Evolutionary conservation across 92 coral and sea anemone species (phyloP), one percentile per base, ranked within the genome.

Genomic region (Actinostola sp.): DNA sequence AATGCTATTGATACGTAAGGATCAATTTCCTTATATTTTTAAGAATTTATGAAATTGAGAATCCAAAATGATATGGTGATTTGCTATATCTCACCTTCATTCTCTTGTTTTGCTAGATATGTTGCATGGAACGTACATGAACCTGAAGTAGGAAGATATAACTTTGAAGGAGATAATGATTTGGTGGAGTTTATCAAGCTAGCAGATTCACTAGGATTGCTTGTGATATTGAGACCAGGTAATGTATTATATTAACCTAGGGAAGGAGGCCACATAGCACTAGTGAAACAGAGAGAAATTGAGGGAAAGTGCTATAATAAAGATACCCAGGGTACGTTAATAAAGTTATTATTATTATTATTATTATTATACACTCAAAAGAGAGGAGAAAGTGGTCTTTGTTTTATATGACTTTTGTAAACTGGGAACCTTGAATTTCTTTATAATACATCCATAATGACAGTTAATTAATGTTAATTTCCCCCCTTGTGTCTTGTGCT

Each of bases 51-150:
- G 15, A 49, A 6, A 49, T 49, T 41, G 8, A 41, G 46, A 15
- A 6, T 3, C 25, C 20, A 2, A 20, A 53, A 53, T n/a, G n/a
- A n/a, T n/a, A n/a, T n/a, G n/a, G n/a, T n/a, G n/a, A n/a, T n/a
- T n/a, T n/a, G n/a, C n/a, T n/a, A n/a, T n/a, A n/a, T n/a, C n/a
- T n/a, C n/a, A 20, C 4, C n/a, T 49, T 49, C 5, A 5, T 49
- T n/a, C n/a, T 10, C 5, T 53, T 10, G 2, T 53, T 57, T 28
- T 57, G n/a, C 5, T 36, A 92, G 98, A 51, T 93, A 93, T 66
- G 89, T 93, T 45, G 94, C 93, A 30, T 93, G 98, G 98, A 93
- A 93, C 36, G 70, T 87, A 23, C 98, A 93, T 66, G 98, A 93
- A 55, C 77, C 88, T 5, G 51, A 71, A 38, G 72, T 85, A 72